Evolutionary conservation across 2,113 vertebrate genomes (phyloP).

Genomic region (Tretioscincus oriximinensis): DNA sequence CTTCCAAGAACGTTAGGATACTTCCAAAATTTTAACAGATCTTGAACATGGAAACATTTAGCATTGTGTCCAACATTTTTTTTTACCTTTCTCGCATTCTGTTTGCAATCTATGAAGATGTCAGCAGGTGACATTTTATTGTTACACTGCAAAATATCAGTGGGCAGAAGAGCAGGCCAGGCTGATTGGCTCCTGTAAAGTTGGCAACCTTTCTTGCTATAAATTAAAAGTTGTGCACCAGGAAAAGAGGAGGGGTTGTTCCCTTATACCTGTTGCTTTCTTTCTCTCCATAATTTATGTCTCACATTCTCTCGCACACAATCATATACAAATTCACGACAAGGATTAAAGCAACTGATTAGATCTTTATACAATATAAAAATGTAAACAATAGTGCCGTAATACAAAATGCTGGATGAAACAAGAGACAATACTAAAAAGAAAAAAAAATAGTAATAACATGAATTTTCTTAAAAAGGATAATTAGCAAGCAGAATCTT

Average conservation of each 20-base stretch:
- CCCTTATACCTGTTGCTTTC: constrained; percentile 32
- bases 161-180: background rate
- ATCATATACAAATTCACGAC: background rate
- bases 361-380: constrained; percentile 26
- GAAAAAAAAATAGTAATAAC: background rate
- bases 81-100: background rate
- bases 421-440: constrained; percentile 22
- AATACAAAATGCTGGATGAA: constrained; percentile 37
- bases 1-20: no score
- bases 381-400: constrained; percentile 53
- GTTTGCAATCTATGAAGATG: background rate
- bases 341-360: constrained; percentile 21
- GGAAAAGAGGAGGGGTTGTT: background rate
- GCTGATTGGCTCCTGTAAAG: background rate
- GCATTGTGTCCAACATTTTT: background rate
- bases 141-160: background rate
- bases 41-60: background rate
- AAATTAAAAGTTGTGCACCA: background rate
- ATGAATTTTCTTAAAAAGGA: background rate
- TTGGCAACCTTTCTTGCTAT: background rate
- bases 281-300: constrained; percentile 11
- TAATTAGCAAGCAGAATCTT: background rate
- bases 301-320: constrained; percentile 19
- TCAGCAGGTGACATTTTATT: background rate
- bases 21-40: no score